These are phyloP conservation scores for Cephus rjabovi DNA, from an alignment of 2,888 invertebrate species.

Conservation along the genomic window DNA sequence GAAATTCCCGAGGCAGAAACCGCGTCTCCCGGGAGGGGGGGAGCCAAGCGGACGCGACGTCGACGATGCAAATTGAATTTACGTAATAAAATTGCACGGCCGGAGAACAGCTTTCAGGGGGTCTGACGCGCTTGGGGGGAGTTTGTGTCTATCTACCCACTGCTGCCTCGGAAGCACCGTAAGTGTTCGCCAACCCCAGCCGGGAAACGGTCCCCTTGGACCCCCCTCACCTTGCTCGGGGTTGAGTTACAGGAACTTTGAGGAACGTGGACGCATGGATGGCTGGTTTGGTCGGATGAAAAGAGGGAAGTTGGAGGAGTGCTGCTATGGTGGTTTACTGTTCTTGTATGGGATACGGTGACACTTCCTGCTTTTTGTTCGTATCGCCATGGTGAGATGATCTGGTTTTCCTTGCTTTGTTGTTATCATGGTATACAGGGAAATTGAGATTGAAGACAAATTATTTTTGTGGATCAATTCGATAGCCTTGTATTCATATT, in stretches of 20 bases:
- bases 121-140: neutral
- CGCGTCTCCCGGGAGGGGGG: no score
- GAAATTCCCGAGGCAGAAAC: no score
- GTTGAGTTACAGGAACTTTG: slow-evolving; percentile 41
- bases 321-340: neutral
- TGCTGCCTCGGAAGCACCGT: slow-evolving; percentile 30
- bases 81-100: slow-evolving; percentile 44
- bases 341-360: slow-evolving; percentile 16
- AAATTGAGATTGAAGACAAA: no score
- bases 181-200: slow-evolving; percentile 19
- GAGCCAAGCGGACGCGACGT: neutral
- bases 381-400: slow-evolving; percentile 11
- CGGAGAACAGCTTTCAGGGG: slow-evolving; percentile 12
- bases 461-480: no score
- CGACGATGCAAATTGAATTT: slow-evolving; percentile 29
- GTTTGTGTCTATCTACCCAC: slow-evolving; percentile 8
- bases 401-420: no score
- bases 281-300: no score
- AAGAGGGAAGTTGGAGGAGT: no score
- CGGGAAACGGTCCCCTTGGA: no score
- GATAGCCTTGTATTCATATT: no score
- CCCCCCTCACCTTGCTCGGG: neutral
- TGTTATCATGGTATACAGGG: no score
- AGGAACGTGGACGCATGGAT: no score
- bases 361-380: slow-evolving; percentile 57